Base-by-base conservation (phyloP, 2,888 invertebrate genomes). In the Cheilosia impressa region DNA sequence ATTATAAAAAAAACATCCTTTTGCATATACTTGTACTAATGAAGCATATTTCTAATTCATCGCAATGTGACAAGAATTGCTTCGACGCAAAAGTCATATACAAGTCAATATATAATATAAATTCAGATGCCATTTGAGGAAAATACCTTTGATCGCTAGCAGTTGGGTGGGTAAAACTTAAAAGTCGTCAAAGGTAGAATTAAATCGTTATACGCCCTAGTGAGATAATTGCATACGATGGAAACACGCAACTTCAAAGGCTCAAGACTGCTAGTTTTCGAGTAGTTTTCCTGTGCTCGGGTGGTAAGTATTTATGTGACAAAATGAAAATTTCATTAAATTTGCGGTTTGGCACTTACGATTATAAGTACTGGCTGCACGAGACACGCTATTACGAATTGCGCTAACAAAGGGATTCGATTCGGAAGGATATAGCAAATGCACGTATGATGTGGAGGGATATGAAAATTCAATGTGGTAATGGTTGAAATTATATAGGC, bases 281-380 rank as follows among this genome's bases (percentile, higher is more conserved):
- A 76, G 50, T 85, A 85, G 84, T 85, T 85, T 65, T 58, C 63
- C 63, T 19, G n/a, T 19, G 19, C 6, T 6, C 17, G 5, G 38
- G 19, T 57, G 24, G 34, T 34, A 41, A 63, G 69, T 53, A 78
- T 76, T 81, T 83, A 85, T 85, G 82, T 81, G 80, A 79, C 75
- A 58, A 69, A 85, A 65, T 79, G 71, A 87, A 82, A 78, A 84
- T 87, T 87, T 87, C 78, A 87, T 87, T 75, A 87, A 87, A 78
- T 87, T 87, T 87, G 87, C 71, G 87, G 87, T 88, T 89, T 88
- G 84, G 81, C 88, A 87, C 88, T 88, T 88, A 80, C 87, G 87
- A 87, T 88, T 88, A 83, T 47, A 66, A 65, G 63, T 63, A 45
- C 15, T 65, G 45, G 52, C 62, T 73, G 72, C 72, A 72, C 24